A percentile compares a stretch with the other conserved stretches of the same genome.
phyloP scores from a whole-genome alignment of 2,888 invertebrate species.

The Argynnis bischoffii region DNA sequence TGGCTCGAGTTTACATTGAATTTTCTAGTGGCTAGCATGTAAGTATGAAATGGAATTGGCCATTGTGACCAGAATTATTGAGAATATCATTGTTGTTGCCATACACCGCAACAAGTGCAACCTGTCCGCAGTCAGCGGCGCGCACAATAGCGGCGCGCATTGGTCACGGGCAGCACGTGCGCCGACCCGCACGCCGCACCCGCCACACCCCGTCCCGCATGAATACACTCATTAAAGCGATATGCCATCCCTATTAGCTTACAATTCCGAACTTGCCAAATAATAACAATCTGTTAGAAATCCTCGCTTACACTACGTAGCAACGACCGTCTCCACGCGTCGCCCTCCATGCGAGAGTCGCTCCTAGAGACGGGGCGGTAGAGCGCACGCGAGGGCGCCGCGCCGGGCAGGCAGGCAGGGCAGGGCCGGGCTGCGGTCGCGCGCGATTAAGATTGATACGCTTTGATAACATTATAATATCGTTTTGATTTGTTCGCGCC shows the following conservation, averaged over 20 bases:
- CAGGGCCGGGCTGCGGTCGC: slow-evolving; percentile 51
- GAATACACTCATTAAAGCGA: slow-evolving; percentile 56
- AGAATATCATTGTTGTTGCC: background rate
- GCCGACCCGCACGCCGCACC: background rate
- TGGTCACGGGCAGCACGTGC: slow-evolving; percentile 41
- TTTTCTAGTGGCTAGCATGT: too few relatives aligned
- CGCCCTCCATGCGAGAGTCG: background rate
- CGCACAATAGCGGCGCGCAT: slow-evolving; percentile 26
- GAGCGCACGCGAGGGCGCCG: too few relatives aligned
- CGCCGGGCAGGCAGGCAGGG: slow-evolving; percentile 7
- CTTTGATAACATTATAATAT: slow-evolving; percentile 71
- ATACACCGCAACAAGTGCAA: slow-evolving; percentile 27
- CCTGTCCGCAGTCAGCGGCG: slow-evolving; percentile 35
- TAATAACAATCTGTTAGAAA: slow-evolving; percentile 37
- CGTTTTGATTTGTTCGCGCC: slow-evolving; percentile 54
- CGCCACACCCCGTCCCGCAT: slow-evolving; percentile 11
- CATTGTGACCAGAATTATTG: too few relatives aligned
- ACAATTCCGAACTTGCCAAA: slow-evolving; percentile 33
- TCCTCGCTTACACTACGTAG: slow-evolving; percentile 18
- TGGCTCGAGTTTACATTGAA: background rate
- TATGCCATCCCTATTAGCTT: slow-evolving; percentile 54
- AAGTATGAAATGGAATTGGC: too few relatives aligned
- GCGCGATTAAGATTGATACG: slow-evolving; percentile 67
- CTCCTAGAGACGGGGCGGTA: background rate
- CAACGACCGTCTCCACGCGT: background rate